phyloP scores from a whole-genome alignment of 2,888 invertebrate species.

The Ochropacha duplaris region DNA sequence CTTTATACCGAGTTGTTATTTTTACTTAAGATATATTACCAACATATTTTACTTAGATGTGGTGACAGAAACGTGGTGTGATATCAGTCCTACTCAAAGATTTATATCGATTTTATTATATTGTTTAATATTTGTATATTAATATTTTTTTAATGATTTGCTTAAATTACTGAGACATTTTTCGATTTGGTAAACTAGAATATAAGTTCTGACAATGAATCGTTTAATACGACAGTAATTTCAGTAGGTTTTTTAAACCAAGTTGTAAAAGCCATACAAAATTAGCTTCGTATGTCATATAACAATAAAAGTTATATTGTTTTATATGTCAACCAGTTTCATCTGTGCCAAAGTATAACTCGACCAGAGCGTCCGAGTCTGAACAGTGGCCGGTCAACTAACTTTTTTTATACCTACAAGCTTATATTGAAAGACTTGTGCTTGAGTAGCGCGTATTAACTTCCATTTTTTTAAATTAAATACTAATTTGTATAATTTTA shows the following conservation, averaged over 20 bases:
- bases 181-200: not conserved
- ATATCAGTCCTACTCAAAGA: not conserved
- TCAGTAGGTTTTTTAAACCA: not conserved
- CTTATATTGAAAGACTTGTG: too few species aligned
- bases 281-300: constrained; percentile 23
- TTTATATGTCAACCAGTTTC: constrained; percentile 55
- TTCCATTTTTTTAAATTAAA: constrained; percentile 5
- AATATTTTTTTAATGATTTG: not conserved
- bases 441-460: not conserved
- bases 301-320: constrained; percentile 24
- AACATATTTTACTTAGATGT: constrained; percentile 29
- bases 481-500: not conserved
- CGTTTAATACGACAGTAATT: not conserved
- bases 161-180: not conserved
- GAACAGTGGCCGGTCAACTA: constrained; percentile 20
- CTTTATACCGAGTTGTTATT: constrained; percentile 27
- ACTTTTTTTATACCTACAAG: not conserved
- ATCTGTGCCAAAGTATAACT: constrained; percentile 59
- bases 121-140: constrained; percentile 14
- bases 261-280: constrained; percentile 6
- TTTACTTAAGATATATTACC: constrained; percentile 25
- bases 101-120: constrained; percentile 11
- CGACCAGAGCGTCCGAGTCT: constrained; percentile 20
- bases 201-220: too few species aligned
- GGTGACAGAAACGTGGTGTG: constrained; percentile 33